Evolutionary conservation across 2,797 vertebrate genomes (phyloP).

Genomic region (Falco novaeseelandiae): DNA sequence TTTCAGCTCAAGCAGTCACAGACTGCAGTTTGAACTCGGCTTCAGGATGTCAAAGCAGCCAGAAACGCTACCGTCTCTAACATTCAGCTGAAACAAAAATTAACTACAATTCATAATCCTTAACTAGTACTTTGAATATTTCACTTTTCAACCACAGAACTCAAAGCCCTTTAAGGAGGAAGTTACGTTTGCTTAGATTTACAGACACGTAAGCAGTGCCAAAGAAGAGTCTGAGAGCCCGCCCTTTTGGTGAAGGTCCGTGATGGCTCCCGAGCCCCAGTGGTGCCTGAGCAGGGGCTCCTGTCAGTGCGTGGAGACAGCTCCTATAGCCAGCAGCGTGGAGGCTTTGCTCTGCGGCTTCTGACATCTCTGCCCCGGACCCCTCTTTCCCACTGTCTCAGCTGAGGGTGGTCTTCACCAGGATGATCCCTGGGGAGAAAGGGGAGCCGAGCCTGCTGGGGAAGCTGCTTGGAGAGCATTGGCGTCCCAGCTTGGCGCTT

Average conservation of each 20-base stretch:
- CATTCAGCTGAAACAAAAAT: not conserved
- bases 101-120: not conserved
- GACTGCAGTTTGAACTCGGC: not conserved
- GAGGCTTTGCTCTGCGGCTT: not conserved
- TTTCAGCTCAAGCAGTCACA: not conserved
- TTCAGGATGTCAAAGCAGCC: not conserved
- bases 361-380: not conserved
- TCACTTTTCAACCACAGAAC: not conserved
- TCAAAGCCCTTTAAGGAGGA: rapidly evolving
- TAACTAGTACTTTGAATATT: not conserved
- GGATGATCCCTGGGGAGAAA: not conserved
- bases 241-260: not conserved
- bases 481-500: rapidly evolving
- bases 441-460: not conserved
- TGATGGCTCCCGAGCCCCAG: not conserved
- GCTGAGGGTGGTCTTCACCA: not conserved
- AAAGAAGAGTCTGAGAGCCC: not conserved
- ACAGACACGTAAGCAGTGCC: not conserved
- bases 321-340: not conserved
- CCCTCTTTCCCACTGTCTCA: not conserved
- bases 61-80: not conserved
- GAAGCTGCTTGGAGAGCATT: not conserved
- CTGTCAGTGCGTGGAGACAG: rapidly evolving
- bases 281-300: not conserved
- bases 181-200: not conserved